phyloP scores from a whole-genome alignment of 2,888 invertebrate genomes.

The Candidula unifasciata region DNA sequence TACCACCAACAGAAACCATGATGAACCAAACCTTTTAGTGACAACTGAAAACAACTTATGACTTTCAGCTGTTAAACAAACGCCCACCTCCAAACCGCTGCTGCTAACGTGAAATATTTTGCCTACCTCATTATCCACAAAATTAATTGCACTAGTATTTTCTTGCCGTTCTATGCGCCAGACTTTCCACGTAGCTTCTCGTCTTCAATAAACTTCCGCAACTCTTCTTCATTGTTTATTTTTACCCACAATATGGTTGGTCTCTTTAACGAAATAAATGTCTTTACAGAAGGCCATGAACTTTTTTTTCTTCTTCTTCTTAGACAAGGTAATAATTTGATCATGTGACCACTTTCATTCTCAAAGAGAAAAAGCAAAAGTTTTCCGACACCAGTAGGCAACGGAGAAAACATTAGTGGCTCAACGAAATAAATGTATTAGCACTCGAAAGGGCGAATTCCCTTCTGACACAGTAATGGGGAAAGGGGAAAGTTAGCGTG shows the following conservation, averaged over 20 bases:
- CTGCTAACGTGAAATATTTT: too few relatives aligned
- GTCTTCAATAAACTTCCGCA: too few relatives aligned
- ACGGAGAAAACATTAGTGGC: not conserved
- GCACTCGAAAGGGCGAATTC: conserved; percentile 15
- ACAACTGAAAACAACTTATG: too few relatives aligned
- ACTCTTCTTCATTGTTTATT: not conserved
- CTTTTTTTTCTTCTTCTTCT: not conserved
- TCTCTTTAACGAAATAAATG: not conserved
- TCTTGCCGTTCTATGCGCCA: not conserved
- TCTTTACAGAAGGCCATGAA: not conserved
- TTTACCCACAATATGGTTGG: not conserved
- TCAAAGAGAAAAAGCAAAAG: not conserved
- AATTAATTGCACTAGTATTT: not conserved
- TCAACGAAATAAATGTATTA: conserved; percentile 27
- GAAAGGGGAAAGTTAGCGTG: not conserved
- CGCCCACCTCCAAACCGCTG: too few relatives aligned
- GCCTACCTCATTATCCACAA: too few relatives aligned
- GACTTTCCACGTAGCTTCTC: too few relatives aligned
- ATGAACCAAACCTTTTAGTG: too few relatives aligned
- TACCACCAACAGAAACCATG: too few relatives aligned
- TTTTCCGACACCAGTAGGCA: not conserved
- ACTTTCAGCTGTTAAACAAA: too few relatives aligned
- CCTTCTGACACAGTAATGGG: not conserved
- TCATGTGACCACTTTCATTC: conserved; percentile 29
- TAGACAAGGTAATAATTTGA: conserved; percentile 10